Evolutionary conservation across 1,140 invertebrate species (phyloP).

Genomic region (Drosophila navojoa): DNA sequence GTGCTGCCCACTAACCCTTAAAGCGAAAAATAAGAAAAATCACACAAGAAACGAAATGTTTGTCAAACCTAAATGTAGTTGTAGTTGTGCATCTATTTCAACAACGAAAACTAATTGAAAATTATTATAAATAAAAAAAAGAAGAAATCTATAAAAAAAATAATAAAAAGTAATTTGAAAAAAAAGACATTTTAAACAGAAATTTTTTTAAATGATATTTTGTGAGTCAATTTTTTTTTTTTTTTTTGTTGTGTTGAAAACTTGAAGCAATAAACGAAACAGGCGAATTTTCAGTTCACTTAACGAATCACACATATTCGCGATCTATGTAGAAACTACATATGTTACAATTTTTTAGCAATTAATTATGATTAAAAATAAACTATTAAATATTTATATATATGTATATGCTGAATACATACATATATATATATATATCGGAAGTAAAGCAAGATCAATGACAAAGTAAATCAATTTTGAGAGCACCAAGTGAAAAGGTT

Average conservation of each 20-base stretch:
- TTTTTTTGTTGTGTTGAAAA: conserved; percentile 16
- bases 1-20: conserved; percentile 4
- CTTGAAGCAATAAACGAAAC: conserved; percentile 50
- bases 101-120: conserved; percentile 73
- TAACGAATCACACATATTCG: background rate
- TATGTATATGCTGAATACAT: too few relatives aligned
- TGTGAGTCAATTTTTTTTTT: background rate
- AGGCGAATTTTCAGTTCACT: conserved; percentile 20
- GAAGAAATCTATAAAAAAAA: conserved; percentile 22
- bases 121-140: conserved; percentile 30
- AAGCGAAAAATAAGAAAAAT: conserved; percentile 7
- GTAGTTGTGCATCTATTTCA: conserved; percentile 65
- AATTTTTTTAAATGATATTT: too few relatives aligned
- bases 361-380: conserved; percentile 56
- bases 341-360: too few relatives aligned
- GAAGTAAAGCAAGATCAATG: conserved; percentile 18
- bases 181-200: conserved; percentile 24
- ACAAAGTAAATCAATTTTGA: conserved; percentile 38
- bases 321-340: too few relatives aligned
- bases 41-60: conserved; percentile 25
- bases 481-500: conserved; percentile 55
- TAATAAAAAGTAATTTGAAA: conserved; percentile 19
- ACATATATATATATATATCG: too few relatives aligned
- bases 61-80: conserved; percentile 49
- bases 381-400: background rate